These are phyloP conservation scores for Drosophila truncata DNA, from an alignment of 1,140 invertebrate species.

Conservation along the genomic window DNA sequence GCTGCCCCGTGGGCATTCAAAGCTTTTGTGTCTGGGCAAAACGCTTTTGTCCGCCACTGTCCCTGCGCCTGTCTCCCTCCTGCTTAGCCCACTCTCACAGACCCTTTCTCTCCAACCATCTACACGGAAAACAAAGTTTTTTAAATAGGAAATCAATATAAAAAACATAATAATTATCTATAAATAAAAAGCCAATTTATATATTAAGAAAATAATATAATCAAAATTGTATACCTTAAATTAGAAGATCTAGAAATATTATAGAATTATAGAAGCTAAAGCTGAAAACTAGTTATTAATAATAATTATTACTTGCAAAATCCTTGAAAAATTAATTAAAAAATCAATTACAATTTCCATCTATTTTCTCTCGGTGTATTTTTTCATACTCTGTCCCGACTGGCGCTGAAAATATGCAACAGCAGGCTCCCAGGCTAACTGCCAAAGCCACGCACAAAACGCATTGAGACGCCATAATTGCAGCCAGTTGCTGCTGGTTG, in stretches of 20 bases:
- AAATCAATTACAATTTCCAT: accelerated
- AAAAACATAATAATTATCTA: no score
- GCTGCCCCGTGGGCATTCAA: slow-evolving; percentile 77
- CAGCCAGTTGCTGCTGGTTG: slow-evolving; percentile 64
- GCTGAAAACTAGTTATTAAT: not conserved
- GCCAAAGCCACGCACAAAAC: slow-evolving; percentile 81
- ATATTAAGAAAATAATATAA: no score
- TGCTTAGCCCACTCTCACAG: not conserved
- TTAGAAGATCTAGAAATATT: no score
- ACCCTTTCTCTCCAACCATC: no score
- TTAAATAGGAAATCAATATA: not conserved
- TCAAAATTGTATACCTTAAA: no score
- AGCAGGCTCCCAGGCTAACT: slow-evolving; percentile 64
- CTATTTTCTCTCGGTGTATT: slow-evolving; percentile 6
- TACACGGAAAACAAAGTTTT: not conserved
- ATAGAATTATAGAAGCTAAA: no score
- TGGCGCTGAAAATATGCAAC: slow-evolving; percentile 66
- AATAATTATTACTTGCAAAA: no score
- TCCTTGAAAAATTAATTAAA: not conserved
- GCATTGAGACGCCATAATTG: slow-evolving; percentile 81
- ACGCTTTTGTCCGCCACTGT: slow-evolving; percentile 63
- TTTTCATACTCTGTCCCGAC: slow-evolving; percentile 6
- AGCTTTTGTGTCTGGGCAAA: slow-evolving; percentile 79
- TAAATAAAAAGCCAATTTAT: no score
- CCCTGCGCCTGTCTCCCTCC: slow-evolving; percentile 8